Percentiles rank a stretch among this genome's conserved stretches.
phyloP scores from a whole-genome alignment of 37 sponge, comb jelly and placozoan species.

The Ephydatia muelleri region DNA sequence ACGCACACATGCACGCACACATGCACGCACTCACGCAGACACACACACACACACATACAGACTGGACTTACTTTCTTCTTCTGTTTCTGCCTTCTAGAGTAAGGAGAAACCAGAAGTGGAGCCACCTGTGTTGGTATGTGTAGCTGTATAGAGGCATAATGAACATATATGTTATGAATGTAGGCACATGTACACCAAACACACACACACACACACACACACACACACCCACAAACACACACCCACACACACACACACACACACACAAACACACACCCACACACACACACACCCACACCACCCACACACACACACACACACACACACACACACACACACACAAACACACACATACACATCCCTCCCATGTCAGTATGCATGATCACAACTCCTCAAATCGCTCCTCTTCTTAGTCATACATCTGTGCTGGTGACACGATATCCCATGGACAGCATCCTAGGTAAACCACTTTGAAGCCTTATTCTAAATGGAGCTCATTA shows the following conservation, averaged over 20 bases:
- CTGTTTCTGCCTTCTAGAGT: no score
- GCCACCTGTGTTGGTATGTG: background rate
- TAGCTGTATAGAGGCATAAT: background rate
- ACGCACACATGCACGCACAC: background rate
- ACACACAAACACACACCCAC: background rate
- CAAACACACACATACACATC: background rate
- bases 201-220: constrained; percentile 9
- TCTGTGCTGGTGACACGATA: background rate
- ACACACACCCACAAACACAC: background rate
- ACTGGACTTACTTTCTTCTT: no score
- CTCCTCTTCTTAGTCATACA: background rate
- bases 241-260: background rate
- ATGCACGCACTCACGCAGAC: no score
- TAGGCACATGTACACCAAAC: no score
- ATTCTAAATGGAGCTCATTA: constrained; percentile 35
- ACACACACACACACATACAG: no score
- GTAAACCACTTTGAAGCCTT: background rate
- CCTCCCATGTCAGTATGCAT: background rate
- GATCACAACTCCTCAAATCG: constrained; percentile 8
- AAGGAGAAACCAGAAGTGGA: no score
- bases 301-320: constrained; percentile 25
- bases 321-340: background rate
- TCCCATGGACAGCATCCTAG: background rate
- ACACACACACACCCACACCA: background rate
- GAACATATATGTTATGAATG: no score